phyloP scores from a whole-genome alignment of 2,888 invertebrate species.

The Phaonia tiefii region DNA sequence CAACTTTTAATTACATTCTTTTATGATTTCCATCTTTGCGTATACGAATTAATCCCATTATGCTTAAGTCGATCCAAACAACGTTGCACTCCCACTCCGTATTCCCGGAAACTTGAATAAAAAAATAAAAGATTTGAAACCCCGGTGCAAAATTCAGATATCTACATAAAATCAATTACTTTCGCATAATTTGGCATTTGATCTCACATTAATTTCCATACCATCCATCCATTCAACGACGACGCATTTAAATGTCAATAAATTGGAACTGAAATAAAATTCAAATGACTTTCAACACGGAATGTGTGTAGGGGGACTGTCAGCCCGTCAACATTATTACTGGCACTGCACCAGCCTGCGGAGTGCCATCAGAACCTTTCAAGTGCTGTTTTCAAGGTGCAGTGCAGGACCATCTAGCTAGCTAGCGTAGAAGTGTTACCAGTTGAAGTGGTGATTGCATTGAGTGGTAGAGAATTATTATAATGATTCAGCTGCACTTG shows the following conservation, averaged over 20 bases:
- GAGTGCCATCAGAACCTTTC: too few species aligned
- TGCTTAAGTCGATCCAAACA: too few species aligned
- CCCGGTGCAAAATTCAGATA: neutral
- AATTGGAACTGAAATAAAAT: neutral
- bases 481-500: slow-evolving; percentile 4
- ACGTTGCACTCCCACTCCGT: too few species aligned
- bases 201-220: slow-evolving; percentile 23
- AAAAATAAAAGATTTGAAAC: slow-evolving; percentile 8
- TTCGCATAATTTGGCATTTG: slow-evolving; percentile 1
- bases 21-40: neutral
- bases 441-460: neutral
- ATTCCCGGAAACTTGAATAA: neutral
- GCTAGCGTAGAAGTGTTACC: slow-evolving; percentile 7
- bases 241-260: neutral
- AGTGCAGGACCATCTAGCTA: too few species aligned
- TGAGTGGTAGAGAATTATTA: neutral
- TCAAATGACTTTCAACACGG: slow-evolving; percentile 10
- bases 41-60: slow-evolving; percentile 21
- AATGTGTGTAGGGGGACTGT: too few species aligned
- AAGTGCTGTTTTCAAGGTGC: too few species aligned
- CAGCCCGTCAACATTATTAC: too few species aligned
- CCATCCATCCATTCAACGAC: slow-evolving; percentile 3
- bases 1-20: neutral
- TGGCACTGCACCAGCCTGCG: slow-evolving; percentile 9
- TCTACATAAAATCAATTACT: slow-evolving; percentile 1